Percentiles rank a stretch among this genome's conserved stretches.
These are phyloP conservation scores for Pegoplata infirma DNA, from an alignment of 2,888 invertebrate species.

Conservation along the genomic window DNA sequence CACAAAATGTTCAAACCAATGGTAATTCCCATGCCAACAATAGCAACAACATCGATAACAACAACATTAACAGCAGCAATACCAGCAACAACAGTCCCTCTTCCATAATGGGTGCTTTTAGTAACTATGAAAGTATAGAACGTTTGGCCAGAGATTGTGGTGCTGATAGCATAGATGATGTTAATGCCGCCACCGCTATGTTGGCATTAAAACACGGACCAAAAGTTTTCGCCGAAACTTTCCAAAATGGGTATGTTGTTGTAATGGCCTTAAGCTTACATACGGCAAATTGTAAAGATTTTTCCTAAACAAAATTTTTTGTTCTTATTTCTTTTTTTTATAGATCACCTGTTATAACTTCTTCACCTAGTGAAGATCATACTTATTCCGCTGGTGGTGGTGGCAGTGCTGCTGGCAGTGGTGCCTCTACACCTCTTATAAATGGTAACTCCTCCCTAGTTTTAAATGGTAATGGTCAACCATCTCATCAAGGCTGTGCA, in stretches of 20 bases:
- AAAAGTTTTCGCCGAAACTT: slow-evolving; percentile 80
- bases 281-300: neutral
- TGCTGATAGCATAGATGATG: slow-evolving; percentile 85
- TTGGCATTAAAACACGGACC: slow-evolving; percentile 92
- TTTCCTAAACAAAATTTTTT: neutral
- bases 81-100: slow-evolving; percentile 38
- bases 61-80: slow-evolving; percentile 38
- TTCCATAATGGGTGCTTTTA: slow-evolving; percentile 68
- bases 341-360: slow-evolving; percentile 84
- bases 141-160: slow-evolving; percentile 76
- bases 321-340: slow-evolving; percentile 17
- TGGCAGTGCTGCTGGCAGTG: slow-evolving; percentile 66
- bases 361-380: slow-evolving; percentile 95
- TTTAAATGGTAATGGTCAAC: slow-evolving; percentile 58
- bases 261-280: neutral
- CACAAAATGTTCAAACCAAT: slow-evolving; percentile 42
- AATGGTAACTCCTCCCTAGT: slow-evolving; percentile 70
- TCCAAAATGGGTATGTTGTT: slow-evolving; percentile 75
- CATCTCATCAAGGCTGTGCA: slow-evolving; percentile 65
- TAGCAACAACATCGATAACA: slow-evolving; percentile 32
- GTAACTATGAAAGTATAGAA: slow-evolving; percentile 71
- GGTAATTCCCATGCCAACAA: slow-evolving; percentile 39
- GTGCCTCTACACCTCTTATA: slow-evolving; percentile 70
- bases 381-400: slow-evolving; percentile 87
- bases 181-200: slow-evolving; percentile 91